Percentiles rank a stretch among this genome's conserved stretches.
phyloP scores from a whole-genome alignment of 2,888 invertebrate genomes.

The Trachelus stipa region DNA sequence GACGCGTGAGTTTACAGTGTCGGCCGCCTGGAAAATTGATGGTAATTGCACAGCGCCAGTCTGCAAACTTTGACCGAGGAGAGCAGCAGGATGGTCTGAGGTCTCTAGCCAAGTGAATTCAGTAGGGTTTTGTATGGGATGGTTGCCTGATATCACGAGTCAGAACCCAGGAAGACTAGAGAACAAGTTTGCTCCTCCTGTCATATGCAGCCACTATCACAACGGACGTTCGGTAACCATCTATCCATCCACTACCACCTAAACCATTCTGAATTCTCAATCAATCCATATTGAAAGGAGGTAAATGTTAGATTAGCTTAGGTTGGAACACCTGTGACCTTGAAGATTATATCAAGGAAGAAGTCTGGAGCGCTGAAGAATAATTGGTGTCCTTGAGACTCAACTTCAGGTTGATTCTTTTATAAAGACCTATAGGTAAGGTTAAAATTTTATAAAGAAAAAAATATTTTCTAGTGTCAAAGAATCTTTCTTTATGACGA shows the following conservation, averaged over 20 bases:
- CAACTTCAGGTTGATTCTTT: background rate
- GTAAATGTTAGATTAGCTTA: background rate
- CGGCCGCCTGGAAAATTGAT: conserved; percentile 30
- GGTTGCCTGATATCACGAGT: background rate
- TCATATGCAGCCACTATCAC: conserved; percentile 31
- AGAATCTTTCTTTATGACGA: background rate
- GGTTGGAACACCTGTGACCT: background rate
- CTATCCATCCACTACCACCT: background rate
- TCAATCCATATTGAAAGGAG: background rate
- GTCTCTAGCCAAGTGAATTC: background rate
- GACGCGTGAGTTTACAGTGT: background rate
- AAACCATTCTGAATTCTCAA: background rate
- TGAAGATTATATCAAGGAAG: background rate
- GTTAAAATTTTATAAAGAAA: background rate
- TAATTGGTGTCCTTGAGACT: background rate
- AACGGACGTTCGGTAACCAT: conserved; percentile 12
- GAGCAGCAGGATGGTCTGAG: background rate
- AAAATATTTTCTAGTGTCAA: background rate
- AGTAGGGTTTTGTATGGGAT: background rate
- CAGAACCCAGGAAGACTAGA: background rate
- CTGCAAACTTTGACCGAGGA: conserved; percentile 32
- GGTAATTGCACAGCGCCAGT: conserved; percentile 34
- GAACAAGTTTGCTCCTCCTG: conserved; percentile 21
- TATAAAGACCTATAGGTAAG: background rate
- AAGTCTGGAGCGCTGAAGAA: background rate